phyloP scores from a whole-genome alignment of 2,888 invertebrate genomes.

The Euproctis similis region DNA sequence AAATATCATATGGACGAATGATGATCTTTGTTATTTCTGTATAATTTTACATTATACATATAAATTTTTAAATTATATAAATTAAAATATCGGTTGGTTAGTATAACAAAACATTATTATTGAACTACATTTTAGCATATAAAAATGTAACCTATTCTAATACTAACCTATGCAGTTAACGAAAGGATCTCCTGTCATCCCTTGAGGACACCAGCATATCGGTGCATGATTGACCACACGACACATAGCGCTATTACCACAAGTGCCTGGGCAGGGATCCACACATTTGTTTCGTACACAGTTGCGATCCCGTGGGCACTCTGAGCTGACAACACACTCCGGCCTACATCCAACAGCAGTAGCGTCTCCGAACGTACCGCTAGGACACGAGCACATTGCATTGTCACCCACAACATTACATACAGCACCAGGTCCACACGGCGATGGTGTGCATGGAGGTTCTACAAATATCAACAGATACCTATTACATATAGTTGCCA shows the following conservation, averaged over 20 bases:
- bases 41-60: no score
- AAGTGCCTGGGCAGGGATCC: slow-evolving; percentile 88
- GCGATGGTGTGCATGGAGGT: slow-evolving; percentile 82
- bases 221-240: slow-evolving; percentile 74
- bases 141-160: no score
- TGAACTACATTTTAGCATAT: no score
- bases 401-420: slow-evolving; percentile 74
- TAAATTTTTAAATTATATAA: no score
- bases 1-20: no score
- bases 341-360: slow-evolving; percentile 86
- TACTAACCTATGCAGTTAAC: slow-evolving; percentile 75
- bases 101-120: no score
- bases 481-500: no score
- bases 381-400: slow-evolving; percentile 85
- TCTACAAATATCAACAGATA: slow-evolving; percentile 47
- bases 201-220: slow-evolving; percentile 85
- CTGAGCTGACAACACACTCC: slow-evolving; percentile 88
- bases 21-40: no score
- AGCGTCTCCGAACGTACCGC: slow-evolving; percentile 84
- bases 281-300: slow-evolving; percentile 87
- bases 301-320: slow-evolving; percentile 84
- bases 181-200: slow-evolving; percentile 87
- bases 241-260: slow-evolving; percentile 86
- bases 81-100: no score
- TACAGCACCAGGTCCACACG: slow-evolving; percentile 86